phyloP scores from a whole-genome alignment of 2,888 invertebrate genomes.

The Parelbella ahira region DNA sequence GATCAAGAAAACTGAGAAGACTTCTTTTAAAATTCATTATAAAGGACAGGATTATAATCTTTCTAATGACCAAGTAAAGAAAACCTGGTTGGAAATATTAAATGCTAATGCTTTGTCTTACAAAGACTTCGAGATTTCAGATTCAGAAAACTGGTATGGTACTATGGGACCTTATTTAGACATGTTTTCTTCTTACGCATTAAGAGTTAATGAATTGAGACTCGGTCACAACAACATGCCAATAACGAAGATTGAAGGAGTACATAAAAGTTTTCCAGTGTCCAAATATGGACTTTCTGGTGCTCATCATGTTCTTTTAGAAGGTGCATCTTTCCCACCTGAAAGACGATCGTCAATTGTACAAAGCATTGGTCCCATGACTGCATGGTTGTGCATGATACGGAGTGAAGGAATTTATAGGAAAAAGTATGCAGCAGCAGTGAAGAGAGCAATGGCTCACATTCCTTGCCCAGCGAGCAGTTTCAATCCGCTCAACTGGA shows the following conservation, averaged over 20 bases:
- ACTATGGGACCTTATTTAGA: conserved; percentile 23
- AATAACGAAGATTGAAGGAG: conserved; percentile 27
- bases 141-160: conserved; percentile 29
- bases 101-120: neutral
- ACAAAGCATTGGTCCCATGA: conserved; percentile 36
- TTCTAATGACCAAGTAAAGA: neutral
- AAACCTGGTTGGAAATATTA: neutral
- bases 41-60: conserved; percentile 1
- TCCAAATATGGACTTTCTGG: conserved; percentile 34
- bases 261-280: conserved; percentile 32
- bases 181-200: conserved; percentile 28
- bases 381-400: conserved; percentile 33
- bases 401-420: conserved; percentile 31
- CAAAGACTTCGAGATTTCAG: conserved; percentile 6
- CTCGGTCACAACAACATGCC: conserved; percentile 33
- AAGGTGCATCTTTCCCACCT: neutral
- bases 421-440: conserved; percentile 32
- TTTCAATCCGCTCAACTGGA: too few species aligned
- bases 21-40: conserved; percentile 4
- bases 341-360: conserved; percentile 16
- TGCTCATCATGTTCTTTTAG: conserved; percentile 32
- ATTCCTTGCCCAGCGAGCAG: too few species aligned
- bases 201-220: conserved; percentile 29
- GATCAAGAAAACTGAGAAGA: neutral
- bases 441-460: conserved; percentile 35